Evolutionary conservation across 2,888 invertebrate species (phyloP), one percentile per base, ranked within the genome.

Genomic region (Limnephilus auricula): DNA sequence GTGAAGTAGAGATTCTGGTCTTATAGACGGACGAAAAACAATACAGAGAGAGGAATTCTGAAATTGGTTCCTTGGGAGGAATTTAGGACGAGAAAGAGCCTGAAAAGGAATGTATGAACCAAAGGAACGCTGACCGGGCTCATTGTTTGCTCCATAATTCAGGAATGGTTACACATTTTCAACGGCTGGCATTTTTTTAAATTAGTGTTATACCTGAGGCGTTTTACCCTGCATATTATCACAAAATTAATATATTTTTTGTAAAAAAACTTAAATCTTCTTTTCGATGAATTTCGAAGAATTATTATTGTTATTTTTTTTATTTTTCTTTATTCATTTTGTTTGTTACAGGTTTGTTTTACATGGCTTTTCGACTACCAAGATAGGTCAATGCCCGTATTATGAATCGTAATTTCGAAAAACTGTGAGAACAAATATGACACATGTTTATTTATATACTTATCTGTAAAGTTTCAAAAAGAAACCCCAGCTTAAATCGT

Each of bases 61-160:
- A 85, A 85, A 85, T 85, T 85, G 85, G 85, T 85, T 85, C 85
- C n/a, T 30, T 40, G 40, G 15, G n/a, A 40, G 85, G 45, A 85
- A 85, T 85, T 40, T 82, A 32, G 34, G 82, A 34, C 34, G 34
- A 37, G 65, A 65, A 65, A 65, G 65, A 65, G 65, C 65, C 65
- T 65, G 9, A n/a, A 65, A 65, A 65, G 65, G 65, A 65, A 65
- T 65, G 80, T 82, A 82, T 82, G 32, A 82, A 82, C 31, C 15
- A 30, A n/a, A 32, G 31, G 30, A 82, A 82, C 32, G 80, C 80
- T 82, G 31, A 82, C 80, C 80, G 80, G 18, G 32, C n/a, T 65
- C 25, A 65, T 65, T 65, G 65, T 25, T 1, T 65, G 9, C 65
- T 65, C 65, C 65, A 65, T 65, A 25, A n/a, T 65, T 65, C 65